phyloP scores from a whole-genome alignment of 2,797 vertebrate species.

The Sebastes oblongus region DNA sequence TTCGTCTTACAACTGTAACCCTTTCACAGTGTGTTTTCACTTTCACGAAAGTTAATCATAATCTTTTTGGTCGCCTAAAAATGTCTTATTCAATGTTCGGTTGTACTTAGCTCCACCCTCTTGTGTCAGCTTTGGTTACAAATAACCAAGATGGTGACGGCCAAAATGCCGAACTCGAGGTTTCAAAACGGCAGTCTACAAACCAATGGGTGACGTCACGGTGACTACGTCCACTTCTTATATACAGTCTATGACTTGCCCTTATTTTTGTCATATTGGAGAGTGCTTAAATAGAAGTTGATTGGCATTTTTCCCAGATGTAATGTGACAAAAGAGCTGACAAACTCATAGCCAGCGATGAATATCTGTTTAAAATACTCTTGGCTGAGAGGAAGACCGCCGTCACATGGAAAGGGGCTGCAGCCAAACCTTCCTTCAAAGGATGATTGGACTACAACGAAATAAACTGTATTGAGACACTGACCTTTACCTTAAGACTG shows the following conservation, averaged over 20 bases:
- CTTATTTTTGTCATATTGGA: background rate
- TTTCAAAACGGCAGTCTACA: no score
- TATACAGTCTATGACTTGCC: no score
- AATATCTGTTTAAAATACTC: background rate
- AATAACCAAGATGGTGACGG: no score
- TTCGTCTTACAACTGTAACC: rapidly evolving
- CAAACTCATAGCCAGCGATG: background rate
- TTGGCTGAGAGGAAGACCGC: background rate
- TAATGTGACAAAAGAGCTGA: background rate
- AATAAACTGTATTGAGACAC: background rate
- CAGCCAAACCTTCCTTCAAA: background rate
- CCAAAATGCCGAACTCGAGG: no score
- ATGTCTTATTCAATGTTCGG: no score
- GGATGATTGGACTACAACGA: background rate
- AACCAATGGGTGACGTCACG: rapidly evolving
- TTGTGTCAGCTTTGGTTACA: no score
- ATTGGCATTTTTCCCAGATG: background rate
- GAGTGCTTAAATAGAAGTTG: background rate
- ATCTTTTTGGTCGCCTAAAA: no score
- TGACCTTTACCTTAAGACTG: background rate
- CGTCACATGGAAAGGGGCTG: background rate
- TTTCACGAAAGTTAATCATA: no score
- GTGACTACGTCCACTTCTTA: no score
- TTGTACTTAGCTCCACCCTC: no score
- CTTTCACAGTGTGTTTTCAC: no score